Evolutionary conservation across 2,797 vertebrate genomes (phyloP), one percentile per base, ranked within the genome.

Genomic region (Strix occidentalis): DNA sequence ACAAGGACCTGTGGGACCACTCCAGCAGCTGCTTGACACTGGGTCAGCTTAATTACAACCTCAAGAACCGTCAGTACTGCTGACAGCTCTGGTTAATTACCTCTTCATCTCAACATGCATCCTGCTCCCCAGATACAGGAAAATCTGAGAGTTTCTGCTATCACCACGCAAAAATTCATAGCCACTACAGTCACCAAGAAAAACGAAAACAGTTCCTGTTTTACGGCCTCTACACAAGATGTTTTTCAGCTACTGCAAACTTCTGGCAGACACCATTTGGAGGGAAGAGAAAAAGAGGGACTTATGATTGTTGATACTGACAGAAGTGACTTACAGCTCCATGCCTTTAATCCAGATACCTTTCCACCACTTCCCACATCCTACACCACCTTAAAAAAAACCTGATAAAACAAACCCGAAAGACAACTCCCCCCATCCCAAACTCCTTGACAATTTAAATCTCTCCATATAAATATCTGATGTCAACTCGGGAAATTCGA

Each of bases 351-450:
- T 3, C 25, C 11, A 71, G 50, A 25, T 2, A 45, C 6, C 18
- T 39, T 83, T 37, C 8, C 33, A 76, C 7, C 17, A 50, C 24
- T 76, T 69, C 35, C 31, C 33, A 57, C 23, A 66, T 35, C 9
- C 33, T n/a, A 72, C 13, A 33, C 16, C 24, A 71, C 19, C n/a
- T 80, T 29, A 24, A 80, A 84, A 75, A 64, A 45, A 54, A 74
- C 72, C 0, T 3, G 2, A 37, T 11, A n/a, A 41, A 48, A 19
- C 1, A 66, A 70, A 12, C 2, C 23, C 21, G 31, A 9, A 64
- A 89, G 28, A 25, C 6, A 92, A 60, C 13, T 58, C 13, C 6
- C 5, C 6, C 3, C 19, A 56, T 16, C 41, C 19, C 31, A 64
- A 84, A 78, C 12, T 51, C 45, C 39, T 31, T 56, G 35, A 39